These are phyloP conservation scores for Sarcophaga caerulescens DNA, from an alignment of 2,888 invertebrate genomes.

Conservation along the genomic window DNA sequence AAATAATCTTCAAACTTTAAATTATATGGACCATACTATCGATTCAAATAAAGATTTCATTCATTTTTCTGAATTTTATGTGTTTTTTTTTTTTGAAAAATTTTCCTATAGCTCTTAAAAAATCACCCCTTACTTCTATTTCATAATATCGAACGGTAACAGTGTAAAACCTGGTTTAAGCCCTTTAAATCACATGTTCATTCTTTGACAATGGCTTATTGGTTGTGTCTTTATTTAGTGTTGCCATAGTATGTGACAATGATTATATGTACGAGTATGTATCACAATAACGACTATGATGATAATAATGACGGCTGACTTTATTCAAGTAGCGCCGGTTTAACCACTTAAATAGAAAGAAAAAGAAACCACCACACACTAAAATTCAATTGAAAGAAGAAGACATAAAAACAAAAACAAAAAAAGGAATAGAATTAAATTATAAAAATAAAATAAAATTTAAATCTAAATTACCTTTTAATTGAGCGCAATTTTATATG, in stretches of 20 bases:
- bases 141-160: neutral
- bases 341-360: slow-evolving; percentile 45
- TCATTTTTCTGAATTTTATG: too few relatives aligned
- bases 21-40: too few relatives aligned
- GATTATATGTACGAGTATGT: neutral
- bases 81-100: too few relatives aligned
- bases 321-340: slow-evolving; percentile 54
- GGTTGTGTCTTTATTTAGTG: slow-evolving; percentile 19
- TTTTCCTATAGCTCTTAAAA: too few relatives aligned
- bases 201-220: neutral
- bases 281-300: neutral
- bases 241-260: slow-evolving; percentile 12
- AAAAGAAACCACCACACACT: neutral
- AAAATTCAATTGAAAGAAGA: slow-evolving; percentile 23
- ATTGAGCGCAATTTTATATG: slow-evolving; percentile 51
- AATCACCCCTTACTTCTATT: too few relatives aligned
- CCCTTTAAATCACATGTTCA: slow-evolving; percentile 37
- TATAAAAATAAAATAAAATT: neutral
- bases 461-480: slow-evolving; percentile 46
- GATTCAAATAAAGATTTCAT: too few relatives aligned
- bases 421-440: neutral
- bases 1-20: too few relatives aligned
- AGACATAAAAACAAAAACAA: neutral
- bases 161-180: slow-evolving; percentile 20
- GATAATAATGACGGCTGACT: neutral